These are phyloP conservation scores for Drosophila tristis DNA, from an alignment of 1,140 invertebrate genomes.

Conservation along the genomic window DNA sequence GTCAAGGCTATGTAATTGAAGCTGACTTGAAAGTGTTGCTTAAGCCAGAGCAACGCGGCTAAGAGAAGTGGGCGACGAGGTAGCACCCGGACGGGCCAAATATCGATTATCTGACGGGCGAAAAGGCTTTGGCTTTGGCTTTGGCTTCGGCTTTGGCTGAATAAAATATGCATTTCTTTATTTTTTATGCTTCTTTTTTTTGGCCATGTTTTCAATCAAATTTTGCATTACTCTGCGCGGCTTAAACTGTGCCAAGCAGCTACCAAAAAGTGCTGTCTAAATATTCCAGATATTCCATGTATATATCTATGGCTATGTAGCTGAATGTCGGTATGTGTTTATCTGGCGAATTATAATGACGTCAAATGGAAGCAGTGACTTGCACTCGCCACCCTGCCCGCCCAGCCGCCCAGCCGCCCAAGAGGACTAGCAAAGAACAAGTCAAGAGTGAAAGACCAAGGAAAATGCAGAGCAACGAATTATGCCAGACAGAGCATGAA, in stretches of 20 bases:
- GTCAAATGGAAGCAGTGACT: slow-evolving; percentile 63
- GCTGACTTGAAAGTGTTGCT: slow-evolving; percentile 62
- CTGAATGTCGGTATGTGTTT: slow-evolving; percentile 9
- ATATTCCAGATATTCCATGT: slow-evolving; percentile 6
- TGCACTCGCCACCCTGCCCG: not conserved
- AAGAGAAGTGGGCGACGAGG: slow-evolving; percentile 20
- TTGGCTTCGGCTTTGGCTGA: not conserved
- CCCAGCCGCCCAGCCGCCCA: not conserved
- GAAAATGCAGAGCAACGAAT: slow-evolving; percentile 27
- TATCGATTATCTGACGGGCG: slow-evolving; percentile 45
- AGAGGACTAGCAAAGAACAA: slow-evolving; percentile 45
- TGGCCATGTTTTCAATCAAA: slow-evolving; percentile 39
- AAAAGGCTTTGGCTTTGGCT: slow-evolving; percentile 14
- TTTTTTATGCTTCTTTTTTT: not conserved
- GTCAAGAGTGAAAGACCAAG: slow-evolving; percentile 52
- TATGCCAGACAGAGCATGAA: slow-evolving; percentile 63
- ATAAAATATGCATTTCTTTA: slow-evolving; percentile 41
- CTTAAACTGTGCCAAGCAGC: slow-evolving; percentile 11
- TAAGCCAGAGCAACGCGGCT: slow-evolving; percentile 11
- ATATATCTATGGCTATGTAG: not conserved
- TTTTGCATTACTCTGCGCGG: slow-evolving; percentile 15
- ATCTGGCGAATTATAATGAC: slow-evolving; percentile 57
- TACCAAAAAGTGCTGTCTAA: slow-evolving; percentile 24
- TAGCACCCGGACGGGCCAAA: slow-evolving; percentile 3
- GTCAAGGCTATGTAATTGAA: slow-evolving; percentile 68